Evolutionary conservation across 2,888 invertebrate species (phyloP), one percentile per base, ranked within the genome.

Genomic region (Sericinus montela): DNA sequence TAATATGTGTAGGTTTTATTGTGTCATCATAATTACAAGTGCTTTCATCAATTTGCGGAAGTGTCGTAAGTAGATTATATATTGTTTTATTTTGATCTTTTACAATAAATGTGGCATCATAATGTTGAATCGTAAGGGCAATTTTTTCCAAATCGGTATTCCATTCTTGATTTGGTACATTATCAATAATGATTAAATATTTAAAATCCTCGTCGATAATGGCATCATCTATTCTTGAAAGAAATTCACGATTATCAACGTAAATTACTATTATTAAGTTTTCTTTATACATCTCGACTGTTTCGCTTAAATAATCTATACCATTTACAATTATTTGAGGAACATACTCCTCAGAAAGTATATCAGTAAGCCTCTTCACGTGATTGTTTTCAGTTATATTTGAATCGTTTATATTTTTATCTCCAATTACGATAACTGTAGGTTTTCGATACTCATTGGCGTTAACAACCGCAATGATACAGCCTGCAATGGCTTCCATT

Each of bases 91-190:
- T 36, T n/a, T 46, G 16, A 47, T 65, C 53, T 39, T 54, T 59
- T 7, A 67, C 34, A 0, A 79, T 53, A 52, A 76, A 71, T 5
- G 71, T 71, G 0, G 74, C 58, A 30, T 75, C 69, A 48, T 59
- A 56, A 42, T 59, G 54, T 14, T 62, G 57, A n/a, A 72, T 44
- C 2, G 45, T 28, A 1, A 52, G 46, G 25, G 61, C 63, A 37
- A 68, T 57, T 15, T 50, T 44, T 42, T 59, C 23, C n/a, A 75
- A 40, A 25, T 56, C 47, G 8, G 46, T 25, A 1, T 41, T 9
- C 42, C 61, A 65, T 3, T 56, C 30, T 5, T 56, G 13, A 16
- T 52, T 35, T 9, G 47, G 25, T 30, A 47, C 16, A 23, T 66
- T 57, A 11, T 59, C 38, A 25, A 75, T 45, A 8, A 75, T 53